Evolutionary conservation across 2,888 invertebrate species (phyloP).

Genomic region (Glomeris marginata): DNA sequence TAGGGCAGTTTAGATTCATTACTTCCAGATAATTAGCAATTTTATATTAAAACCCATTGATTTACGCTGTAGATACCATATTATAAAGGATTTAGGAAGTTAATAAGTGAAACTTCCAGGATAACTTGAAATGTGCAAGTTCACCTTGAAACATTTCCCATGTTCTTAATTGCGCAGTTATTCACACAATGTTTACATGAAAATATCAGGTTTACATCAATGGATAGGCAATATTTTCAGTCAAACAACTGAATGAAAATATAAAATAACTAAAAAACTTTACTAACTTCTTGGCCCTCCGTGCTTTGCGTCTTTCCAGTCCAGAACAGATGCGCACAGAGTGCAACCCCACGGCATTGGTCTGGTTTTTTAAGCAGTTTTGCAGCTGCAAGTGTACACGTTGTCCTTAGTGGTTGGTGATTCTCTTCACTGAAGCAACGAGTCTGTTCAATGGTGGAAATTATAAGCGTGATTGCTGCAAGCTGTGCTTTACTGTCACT

Average conservation of each 20-base stretch:
- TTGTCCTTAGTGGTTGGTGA: slow-evolving; percentile 87
- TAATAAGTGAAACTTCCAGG: too few species aligned
- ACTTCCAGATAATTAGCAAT: too few species aligned
- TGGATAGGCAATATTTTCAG: slow-evolving; percentile 66
- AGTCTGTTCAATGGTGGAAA: slow-evolving; percentile 89
- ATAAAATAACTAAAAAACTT: not conserved
- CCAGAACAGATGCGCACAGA: slow-evolving; percentile 96
- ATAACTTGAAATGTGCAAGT: too few species aligned
- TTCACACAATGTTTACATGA: too few species aligned
- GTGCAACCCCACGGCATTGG: slow-evolving; percentile 86
- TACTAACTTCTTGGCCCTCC: slow-evolving; percentile 22
- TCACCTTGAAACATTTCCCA: too few species aligned
- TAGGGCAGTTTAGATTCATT: too few species aligned
- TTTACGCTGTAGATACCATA: too few species aligned
- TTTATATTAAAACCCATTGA: too few species aligned
- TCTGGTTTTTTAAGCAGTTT: slow-evolving; percentile 95
- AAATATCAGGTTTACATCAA: too few species aligned
- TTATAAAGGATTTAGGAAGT: too few species aligned
- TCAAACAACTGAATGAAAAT: slow-evolving; percentile 53
- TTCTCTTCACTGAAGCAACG: slow-evolving; percentile 92
- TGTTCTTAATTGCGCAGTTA: too few species aligned
- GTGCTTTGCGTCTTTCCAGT: slow-evolving; percentile 42
- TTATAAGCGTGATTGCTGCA: slow-evolving; percentile 87
- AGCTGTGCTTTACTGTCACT: slow-evolving; percentile 93
- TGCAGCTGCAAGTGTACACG: slow-evolving; percentile 89